Base-by-base conservation (phyloP, 2,888 invertebrate genomes). In the Selenia dentaria region DNA sequence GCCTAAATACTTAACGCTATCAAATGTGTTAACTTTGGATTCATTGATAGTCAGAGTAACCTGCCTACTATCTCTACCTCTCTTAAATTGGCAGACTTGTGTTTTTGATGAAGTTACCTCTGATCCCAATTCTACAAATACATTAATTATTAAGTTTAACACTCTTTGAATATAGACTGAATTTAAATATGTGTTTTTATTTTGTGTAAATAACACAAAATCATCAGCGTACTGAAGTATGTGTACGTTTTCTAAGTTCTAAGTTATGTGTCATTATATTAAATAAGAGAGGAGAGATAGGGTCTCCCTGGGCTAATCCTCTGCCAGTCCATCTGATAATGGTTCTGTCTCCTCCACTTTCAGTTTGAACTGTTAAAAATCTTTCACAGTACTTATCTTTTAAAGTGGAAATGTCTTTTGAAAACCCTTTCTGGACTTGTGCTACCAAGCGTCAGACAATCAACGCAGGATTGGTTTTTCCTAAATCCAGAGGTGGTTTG, bases 271-370 rank as follows among this genome's bases (percentile, higher is more conserved):
- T 31, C 0, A 10, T 6, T 1, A 31, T 18, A 18, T 31, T 31
- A 18, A 31, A 31, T 18, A 31, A 10, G 1, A 31, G n/a, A 18
- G 31, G 31, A 9, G 31, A 31, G 16, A 31, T n/a, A n/a, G n/a
- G n/a, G n/a, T n/a, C n/a, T n/a, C n/a, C n/a, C n/a, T n/a, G n/a
- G n/a, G n/a, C n/a, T 10, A 31, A 6, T 1, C 31, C 31, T 18
- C 16, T 18, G 1, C 31, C 16, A 10, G 31, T 31, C 9, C 18
- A 18, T 31, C 18, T 31, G 5, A 5, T 18, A 2, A 18, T 3
- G 5, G 18, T 18, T 18, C 5, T 3, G 18, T 5, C 18, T 18
- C 5, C 18, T 5, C 5, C 18, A 18, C 5, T 3, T 4, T 18
- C 18, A 18, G 2, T 5, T 5, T 18, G 3, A 4, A 18, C 5